Percentiles rank a stretch among this genome's conserved stretches.
Conservation (phyloP, 2,113 vertebrate species). For the Passerina amoena region DNA sequence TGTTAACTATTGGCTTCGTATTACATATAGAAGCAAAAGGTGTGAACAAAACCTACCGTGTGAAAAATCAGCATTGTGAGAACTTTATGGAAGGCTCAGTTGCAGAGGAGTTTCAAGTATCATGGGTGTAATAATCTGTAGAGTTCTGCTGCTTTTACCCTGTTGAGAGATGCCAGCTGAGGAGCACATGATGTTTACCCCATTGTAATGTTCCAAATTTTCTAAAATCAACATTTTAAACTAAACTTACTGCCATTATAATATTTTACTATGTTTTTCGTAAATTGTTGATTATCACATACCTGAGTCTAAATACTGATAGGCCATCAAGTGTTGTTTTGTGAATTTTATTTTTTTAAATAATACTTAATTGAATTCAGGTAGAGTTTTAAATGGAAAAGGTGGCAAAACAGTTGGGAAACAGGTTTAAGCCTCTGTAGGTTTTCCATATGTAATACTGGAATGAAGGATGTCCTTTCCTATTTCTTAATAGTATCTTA, state of each 20-base stretch:
- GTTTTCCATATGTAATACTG: not conserved
- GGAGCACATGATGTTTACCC: not conserved
- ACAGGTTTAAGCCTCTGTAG: not conserved
- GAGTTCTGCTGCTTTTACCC: not conserved
- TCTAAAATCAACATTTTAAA: not conserved
- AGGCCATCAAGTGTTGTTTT: not conserved
- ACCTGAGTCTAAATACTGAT: not conserved
- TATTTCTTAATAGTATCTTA: not conserved
- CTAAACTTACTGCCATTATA: not conserved
- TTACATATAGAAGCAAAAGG: not conserved
- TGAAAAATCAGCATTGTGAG: not conserved
- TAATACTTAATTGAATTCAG: not conserved
- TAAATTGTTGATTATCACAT: not conserved
- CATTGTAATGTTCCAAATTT: not conserved
- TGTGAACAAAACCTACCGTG: not conserved
- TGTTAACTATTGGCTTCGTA: not conserved
- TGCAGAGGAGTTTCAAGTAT: not conserved
- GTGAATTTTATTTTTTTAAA: too few species aligned
- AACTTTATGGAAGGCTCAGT: not conserved
- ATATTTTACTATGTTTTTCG: not conserved
- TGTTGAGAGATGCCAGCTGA: not conserved
- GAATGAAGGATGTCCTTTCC: not conserved
- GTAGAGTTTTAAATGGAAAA: not conserved
- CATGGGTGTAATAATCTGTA: accelerated
- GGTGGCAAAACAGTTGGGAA: not conserved